Percentiles rank a stretch among this genome's conserved stretches.
Conservation (phyloP, 2,888 invertebrate species). For the Leptopilina myrica region DNA sequence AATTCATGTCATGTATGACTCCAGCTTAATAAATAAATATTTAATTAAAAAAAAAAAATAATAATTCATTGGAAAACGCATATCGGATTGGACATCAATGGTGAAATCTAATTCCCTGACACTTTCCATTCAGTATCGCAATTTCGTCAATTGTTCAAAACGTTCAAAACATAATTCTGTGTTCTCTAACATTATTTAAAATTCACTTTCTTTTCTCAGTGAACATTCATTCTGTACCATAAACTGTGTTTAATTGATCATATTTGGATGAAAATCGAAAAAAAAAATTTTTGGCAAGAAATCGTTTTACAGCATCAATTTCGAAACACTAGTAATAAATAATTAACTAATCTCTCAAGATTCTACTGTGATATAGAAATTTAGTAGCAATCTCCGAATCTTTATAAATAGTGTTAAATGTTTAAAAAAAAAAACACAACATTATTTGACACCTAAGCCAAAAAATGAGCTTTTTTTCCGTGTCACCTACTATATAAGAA, state of each 20-base stretch:
- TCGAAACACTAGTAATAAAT: neutral
- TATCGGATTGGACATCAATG: no score
- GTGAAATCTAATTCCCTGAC: no score
- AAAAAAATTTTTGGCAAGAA: neutral
- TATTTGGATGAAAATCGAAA: neutral
- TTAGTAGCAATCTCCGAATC: constrained; percentile 22
- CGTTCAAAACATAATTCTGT: no score
- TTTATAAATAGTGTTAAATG: neutral
- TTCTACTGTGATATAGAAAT: constrained; percentile 35
- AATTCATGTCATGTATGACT: no score
- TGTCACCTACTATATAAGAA: neutral
- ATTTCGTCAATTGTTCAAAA: no score
- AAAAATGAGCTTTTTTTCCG: neutral
- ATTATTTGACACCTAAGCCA: neutral
- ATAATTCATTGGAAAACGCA: no score
- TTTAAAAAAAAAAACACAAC: neutral
- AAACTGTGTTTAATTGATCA: neutral
- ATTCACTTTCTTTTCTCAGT: no score
- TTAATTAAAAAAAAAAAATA: no score
- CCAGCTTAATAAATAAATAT: no score
- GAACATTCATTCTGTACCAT: no score
- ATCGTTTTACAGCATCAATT: neutral
- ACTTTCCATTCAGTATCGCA: no score
- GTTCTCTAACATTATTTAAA: no score
- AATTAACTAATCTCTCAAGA: constrained; percentile 11